phyloP scores from a whole-genome alignment of 2,113 vertebrate genomes.

The Hypanus sabinus region DNA sequence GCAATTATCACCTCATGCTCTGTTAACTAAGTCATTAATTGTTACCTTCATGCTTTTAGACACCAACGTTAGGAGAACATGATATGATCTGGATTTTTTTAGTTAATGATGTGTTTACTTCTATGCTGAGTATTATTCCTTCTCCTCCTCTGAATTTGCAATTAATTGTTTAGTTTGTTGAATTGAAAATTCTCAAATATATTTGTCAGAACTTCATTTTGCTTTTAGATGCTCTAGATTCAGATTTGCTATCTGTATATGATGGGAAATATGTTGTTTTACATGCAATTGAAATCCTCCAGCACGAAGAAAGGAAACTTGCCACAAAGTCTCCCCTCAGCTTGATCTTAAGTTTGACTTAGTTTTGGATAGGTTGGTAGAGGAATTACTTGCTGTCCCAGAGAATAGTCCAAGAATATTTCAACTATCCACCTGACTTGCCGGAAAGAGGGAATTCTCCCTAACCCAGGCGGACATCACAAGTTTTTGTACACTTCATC shows the following conservation, averaged over 20 bases:
- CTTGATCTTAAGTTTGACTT: background rate
- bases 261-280: too few species aligned
- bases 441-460: background rate
- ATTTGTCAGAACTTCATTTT: background rate
- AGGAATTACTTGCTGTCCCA: background rate
- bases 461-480: background rate
- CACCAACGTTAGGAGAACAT: background rate
- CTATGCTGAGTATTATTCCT: background rate
- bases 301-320: background rate
- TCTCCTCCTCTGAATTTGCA: background rate
- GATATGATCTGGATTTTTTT: background rate
- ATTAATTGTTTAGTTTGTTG: background rate
- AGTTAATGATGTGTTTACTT: background rate
- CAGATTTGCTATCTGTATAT: too few species aligned
- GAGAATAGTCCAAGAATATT: background rate
- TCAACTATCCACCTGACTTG: background rate
- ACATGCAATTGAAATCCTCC: background rate
- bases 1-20: slow-evolving; percentile 21
- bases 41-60: slow-evolving; percentile 17
- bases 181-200: background rate
- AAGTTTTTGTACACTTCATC: too few species aligned
- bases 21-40: slow-evolving; percentile 28
- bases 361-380: background rate
- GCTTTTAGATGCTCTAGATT: background rate
- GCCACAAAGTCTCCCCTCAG: background rate